Evolutionary conservation across 2,797 vertebrate species (phyloP), one percentile per base, ranked within the genome.

Genomic region (Paramormyrops hopkinsi): DNA sequence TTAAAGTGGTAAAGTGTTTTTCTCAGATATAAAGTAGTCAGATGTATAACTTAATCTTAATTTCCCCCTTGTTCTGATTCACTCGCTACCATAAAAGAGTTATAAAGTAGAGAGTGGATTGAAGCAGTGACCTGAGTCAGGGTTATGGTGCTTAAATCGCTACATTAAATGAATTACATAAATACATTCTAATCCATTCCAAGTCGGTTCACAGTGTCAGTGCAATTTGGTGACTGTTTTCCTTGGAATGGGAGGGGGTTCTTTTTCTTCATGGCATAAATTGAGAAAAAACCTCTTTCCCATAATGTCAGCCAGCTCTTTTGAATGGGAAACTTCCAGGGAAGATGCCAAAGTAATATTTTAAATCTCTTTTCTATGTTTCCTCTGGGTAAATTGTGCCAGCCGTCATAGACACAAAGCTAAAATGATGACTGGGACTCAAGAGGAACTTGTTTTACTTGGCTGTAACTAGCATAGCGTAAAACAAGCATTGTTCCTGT

Each of bases 401-500:
- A 86, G 22, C 83, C 25, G 22, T 29, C 44, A 33, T 86, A 51
- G 83, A 19, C 46, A 85, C 11, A 14, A 50, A 29, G 83, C 46
- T 86, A 54, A 48, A 62, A n/a, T 59, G 88, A 89, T 65, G 79
- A 37, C 37, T 48, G 11, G 37, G 76, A 62, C 53, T 41, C 79
- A 33, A 22, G 56, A 79, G 88, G 88, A 54, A 89, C 79, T 65
- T 37, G 22, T 73, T 86, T 65, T 25, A 22, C 82, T 89, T 83
- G 84, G 88, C 82, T 37, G 14, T 79, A 82, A 25, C 54, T 11
- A 29, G 44, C 56, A 69, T 56, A 59, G n/a, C n/a, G 73, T 89
- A 89, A 89, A 82, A 88, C 54, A 73, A 73, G n/a, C 54, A 46
- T 89, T 86, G 59, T 86, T 59, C 22, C 82, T 89, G 82, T 86